These are phyloP conservation scores for Astyanax mexicanus DNA, from an alignment of 2,797 vertebrate species.

Conservation along the genomic window DNA sequence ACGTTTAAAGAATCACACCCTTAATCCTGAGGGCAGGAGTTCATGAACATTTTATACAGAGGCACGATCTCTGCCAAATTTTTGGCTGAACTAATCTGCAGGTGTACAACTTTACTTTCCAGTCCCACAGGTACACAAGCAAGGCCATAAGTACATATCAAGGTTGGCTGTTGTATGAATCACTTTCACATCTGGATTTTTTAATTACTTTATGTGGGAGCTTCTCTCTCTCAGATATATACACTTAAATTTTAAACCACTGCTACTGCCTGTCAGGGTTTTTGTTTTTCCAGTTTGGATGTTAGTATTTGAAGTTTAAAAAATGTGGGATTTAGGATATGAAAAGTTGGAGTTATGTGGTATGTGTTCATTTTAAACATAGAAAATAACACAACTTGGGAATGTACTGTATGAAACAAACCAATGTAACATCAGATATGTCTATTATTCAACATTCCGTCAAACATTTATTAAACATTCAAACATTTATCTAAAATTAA, in stretches of 20 bases:
- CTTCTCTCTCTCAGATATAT: not conserved
- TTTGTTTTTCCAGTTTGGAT: too few species aligned
- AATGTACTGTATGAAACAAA: too few species aligned
- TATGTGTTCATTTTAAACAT: too few species aligned
- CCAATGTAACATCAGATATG: too few species aligned
- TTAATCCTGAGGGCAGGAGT: not conserved
- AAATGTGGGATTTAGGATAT: too few species aligned
- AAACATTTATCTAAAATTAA: too few species aligned
- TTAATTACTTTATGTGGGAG: not conserved
- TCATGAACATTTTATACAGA: not conserved
- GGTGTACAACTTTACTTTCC: not conserved
- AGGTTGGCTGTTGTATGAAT: not conserved
- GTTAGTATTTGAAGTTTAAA: too few species aligned
- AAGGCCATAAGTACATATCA: not conserved
- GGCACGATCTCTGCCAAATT: not conserved
- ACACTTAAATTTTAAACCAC: not conserved
- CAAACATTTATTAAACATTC: too few species aligned
- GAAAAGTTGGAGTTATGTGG: not conserved
- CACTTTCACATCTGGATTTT: not conserved
- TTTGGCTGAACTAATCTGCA: not conserved
- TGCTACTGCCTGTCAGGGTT: too few species aligned
- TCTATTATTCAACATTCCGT: too few species aligned
- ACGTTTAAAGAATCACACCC: not conserved
- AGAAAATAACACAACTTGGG: too few species aligned
- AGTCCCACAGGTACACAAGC: not conserved